Percentiles rank a stretch among this genome's conserved stretches.
Conservation (phyloP, 2,797 vertebrate species). For the Peromyscus melanophrys region DNA sequence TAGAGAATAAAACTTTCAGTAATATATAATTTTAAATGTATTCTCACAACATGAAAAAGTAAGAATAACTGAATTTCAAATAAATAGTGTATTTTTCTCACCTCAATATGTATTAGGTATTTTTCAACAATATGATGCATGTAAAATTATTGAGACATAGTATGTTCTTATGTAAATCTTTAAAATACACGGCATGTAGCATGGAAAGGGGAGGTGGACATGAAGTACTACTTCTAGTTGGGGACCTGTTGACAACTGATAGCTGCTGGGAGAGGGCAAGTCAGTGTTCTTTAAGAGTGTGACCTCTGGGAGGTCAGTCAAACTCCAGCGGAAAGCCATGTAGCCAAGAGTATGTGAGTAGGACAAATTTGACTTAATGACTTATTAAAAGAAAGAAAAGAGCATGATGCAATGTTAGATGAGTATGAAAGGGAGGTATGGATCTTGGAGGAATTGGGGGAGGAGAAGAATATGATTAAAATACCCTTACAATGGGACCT, state of each 20-base stretch:
- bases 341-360: background rate
- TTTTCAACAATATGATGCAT: background rate
- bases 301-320: background rate
- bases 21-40: constrained; percentile 1
- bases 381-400: background rate
- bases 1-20: constrained; percentile 32
- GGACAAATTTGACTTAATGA: background rate
- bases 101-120: background rate
- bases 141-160: background rate
- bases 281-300: background rate
- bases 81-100: constrained; percentile 44
- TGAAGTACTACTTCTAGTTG: background rate
- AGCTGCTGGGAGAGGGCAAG: background rate
- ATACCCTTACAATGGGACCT: background rate
- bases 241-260: too few species aligned
- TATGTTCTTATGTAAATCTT: background rate
- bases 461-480: background rate
- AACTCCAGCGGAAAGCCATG: background rate
- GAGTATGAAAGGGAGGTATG: background rate
- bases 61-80: background rate
- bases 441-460: background rate
- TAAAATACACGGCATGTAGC: background rate
- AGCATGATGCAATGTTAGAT: background rate
- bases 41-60: background rate
- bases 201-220: too few species aligned